Percentiles rank a stretch among this genome's conserved stretches.
Conservation (phyloP, 1,140 invertebrate genomes). For the Zelostemma sp. region DNA sequence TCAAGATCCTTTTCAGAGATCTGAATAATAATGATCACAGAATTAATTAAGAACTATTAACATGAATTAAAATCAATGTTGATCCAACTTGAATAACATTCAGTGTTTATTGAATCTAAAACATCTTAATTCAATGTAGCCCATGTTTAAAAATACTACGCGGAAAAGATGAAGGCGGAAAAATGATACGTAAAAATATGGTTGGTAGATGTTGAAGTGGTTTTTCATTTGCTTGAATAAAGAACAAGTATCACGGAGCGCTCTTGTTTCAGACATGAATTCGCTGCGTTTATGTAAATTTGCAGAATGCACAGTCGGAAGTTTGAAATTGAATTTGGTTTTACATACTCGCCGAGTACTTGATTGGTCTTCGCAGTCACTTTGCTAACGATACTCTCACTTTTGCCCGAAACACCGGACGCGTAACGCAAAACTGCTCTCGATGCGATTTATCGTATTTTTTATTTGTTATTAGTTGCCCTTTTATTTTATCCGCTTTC, state of each 20-base stretch:
- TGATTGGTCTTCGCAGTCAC: constrained; percentile 47
- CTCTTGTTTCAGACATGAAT: constrained; percentile 33
- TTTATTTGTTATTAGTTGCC: neutral
- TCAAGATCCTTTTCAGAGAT: no score
- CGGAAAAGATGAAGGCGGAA: no score
- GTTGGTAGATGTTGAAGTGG: constrained; percentile 5
- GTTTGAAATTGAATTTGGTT: constrained; percentile 63
- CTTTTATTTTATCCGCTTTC: neutral
- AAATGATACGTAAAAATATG: neutral
- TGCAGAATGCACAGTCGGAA: constrained; percentile 53
- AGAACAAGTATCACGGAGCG: constrained; percentile 3
- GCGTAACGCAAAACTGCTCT: no score
- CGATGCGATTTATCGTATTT: neutral
- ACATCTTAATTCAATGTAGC: no score
- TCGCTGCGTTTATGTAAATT: constrained; percentile 60
- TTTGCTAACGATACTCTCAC: constrained; percentile 5
- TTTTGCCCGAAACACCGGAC: constrained; percentile 1
- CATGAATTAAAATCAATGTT: no score
- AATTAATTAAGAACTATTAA: no score
- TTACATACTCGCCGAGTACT: constrained; percentile 57
- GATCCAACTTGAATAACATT: no score
- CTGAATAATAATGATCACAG: no score
- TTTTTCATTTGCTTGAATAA: constrained; percentile 1
- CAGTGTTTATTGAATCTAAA: no score
- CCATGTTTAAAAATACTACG: no score